phyloP scores from a whole-genome alignment of 2,113 vertebrate species.

The Raja brachyura region DNA sequence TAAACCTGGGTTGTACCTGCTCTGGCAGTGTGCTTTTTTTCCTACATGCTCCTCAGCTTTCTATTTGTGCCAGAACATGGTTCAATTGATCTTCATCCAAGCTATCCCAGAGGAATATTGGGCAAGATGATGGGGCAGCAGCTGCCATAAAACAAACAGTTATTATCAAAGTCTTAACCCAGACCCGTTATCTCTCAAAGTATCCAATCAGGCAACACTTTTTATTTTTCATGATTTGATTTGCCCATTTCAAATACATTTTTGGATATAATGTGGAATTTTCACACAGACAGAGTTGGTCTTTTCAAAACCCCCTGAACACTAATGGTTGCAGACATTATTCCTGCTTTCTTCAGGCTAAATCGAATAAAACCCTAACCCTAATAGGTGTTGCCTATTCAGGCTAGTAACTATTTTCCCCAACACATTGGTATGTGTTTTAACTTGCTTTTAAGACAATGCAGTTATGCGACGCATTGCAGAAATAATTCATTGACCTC shows the following conservation, averaged over 20 bases:
- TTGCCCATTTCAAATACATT: neutral
- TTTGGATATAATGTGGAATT: neutral
- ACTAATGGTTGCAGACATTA: neutral
- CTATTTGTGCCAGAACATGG: neutral
- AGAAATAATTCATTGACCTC: neutral
- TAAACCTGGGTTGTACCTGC: neutral
- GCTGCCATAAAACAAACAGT: neutral
- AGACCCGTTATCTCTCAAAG: neutral
- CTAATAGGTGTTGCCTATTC: neutral
- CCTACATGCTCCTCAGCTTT: neutral
- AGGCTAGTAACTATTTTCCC: neutral
- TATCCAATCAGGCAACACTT: neutral
- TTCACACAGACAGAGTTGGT: neutral
- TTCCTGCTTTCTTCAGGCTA: neutral
- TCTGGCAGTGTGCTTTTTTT: neutral
- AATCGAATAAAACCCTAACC: neutral
- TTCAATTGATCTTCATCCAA: neutral
- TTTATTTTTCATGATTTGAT: constrained; percentile 9
- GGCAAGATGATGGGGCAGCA: neutral
- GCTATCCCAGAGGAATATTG: neutral
- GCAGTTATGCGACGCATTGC: neutral
- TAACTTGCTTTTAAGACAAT: neutral
- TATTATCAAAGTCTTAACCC: neutral
- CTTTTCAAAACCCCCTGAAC: neutral
- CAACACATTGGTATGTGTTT: neutral